Percentiles rank a stretch among this genome's conserved stretches.
Conservation (phyloP, 2,113 vertebrate species). For the Hippocampus guttulatus region DNA sequence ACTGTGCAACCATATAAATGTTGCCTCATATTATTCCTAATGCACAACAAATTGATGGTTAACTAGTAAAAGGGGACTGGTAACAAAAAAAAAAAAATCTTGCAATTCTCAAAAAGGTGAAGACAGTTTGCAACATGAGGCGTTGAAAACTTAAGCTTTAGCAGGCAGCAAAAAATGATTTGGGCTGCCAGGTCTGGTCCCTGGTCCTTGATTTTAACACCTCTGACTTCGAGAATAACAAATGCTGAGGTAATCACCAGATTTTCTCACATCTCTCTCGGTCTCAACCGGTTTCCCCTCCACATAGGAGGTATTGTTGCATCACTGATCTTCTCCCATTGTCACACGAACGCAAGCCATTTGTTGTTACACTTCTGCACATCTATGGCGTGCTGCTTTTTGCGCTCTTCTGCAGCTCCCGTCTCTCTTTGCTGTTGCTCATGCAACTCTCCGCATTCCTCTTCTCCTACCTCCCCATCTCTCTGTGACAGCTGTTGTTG, state of each 20-base stretch:
- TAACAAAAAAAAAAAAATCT: no score
- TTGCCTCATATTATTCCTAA: no score
- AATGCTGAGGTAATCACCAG: constrained; percentile 59
- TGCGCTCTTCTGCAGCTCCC: constrained; percentile 28
- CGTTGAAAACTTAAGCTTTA: no score
- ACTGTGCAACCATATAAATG: no score
- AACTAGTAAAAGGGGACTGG: no score
- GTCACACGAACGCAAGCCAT: constrained; percentile 35
- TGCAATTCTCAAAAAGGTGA: no score
- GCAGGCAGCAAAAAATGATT: no score
- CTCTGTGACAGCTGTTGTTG: constrained; percentile 60
- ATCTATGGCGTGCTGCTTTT: constrained; percentile 16
- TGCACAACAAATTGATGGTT: no score
- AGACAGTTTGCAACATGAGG: no score
- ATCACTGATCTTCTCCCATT: constrained; percentile 33
- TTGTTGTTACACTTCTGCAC: constrained; percentile 40
- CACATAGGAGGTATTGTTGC: constrained; percentile 33
- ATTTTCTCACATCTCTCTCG: constrained; percentile 49
- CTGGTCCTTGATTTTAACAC: no score
- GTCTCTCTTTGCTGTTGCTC: constrained; percentile 17
- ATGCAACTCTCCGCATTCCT: constrained; percentile 2
- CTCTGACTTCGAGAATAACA: constrained; percentile 43
- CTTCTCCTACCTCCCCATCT: constrained; percentile 26
- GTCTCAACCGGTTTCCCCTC: constrained; percentile 37
- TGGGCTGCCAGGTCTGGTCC: no score